phyloP scores from a whole-genome alignment of 2,797 vertebrate species.

The Acridotheres tristis region DNA sequence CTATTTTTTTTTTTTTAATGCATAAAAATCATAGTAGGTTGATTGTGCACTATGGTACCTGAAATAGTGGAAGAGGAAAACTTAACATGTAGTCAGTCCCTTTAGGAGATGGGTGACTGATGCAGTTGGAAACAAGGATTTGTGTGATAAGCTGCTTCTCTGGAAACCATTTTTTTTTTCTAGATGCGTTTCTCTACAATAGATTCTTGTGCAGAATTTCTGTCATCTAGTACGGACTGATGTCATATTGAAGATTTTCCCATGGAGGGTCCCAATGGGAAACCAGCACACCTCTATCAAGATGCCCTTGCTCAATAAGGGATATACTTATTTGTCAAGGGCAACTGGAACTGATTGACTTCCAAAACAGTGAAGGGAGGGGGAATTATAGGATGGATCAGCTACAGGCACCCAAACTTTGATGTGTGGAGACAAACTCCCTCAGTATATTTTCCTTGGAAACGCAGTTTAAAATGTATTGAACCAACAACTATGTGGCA shows the following conservation, averaged over 20 bases:
- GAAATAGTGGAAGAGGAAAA: not conserved
- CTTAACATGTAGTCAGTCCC: not conserved
- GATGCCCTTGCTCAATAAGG: not conserved
- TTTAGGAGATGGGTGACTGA: not conserved
- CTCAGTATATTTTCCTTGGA: not conserved
- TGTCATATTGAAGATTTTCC: not conserved
- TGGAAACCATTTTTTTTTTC: not conserved
- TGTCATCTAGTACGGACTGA: not conserved
- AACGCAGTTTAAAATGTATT: not conserved
- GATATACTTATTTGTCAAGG: not conserved
- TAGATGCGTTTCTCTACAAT: accelerated
- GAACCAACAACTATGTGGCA: not conserved
- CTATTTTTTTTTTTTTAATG: not conserved
- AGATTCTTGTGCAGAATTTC: not conserved
- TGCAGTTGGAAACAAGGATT: not conserved
- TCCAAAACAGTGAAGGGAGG: not conserved
- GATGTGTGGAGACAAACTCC: accelerated
- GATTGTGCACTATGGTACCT: not conserved
- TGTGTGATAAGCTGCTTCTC: not conserved
- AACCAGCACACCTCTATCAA: not conserved
- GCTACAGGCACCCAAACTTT: not conserved
- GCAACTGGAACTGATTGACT: not conserved
- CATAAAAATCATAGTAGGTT: not conserved
- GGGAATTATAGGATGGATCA: not conserved
- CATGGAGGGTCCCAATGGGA: not conserved